These are phyloP conservation scores for Netelia fuscicornis DNA, from an alignment of 2,888 invertebrate species.

Conservation along the genomic window DNA sequence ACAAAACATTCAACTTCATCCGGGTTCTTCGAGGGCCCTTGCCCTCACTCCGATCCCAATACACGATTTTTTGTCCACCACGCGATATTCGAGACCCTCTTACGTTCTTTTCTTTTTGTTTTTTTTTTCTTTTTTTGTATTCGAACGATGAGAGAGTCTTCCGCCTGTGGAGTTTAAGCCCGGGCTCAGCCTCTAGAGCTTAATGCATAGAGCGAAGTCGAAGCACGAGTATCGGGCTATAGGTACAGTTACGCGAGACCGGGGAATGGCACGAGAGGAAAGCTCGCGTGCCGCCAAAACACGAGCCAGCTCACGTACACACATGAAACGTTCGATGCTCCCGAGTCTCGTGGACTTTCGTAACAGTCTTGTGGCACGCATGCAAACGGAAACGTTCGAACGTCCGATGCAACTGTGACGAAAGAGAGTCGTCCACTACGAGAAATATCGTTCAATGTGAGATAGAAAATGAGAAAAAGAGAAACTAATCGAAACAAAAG, in stretches of 20 bases:
- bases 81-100: background rate
- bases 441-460: background rate
- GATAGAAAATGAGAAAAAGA: conserved; percentile 2
- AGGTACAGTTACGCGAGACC: background rate
- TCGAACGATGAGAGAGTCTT: conserved; percentile 32
- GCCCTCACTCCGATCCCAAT: background rate
- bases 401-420: conserved; percentile 25
- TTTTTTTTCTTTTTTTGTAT: conserved; percentile 2
- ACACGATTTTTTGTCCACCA: background rate
- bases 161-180: conserved; percentile 38
- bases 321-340: conserved; percentile 62
- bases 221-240: conserved; percentile 18
- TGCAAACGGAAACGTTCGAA: conserved; percentile 57
- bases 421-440: background rate
- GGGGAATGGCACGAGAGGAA: conserved; percentile 50
- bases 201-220: background rate
- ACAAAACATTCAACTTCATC: no score
- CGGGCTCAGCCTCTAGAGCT: background rate
- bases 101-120: background rate
- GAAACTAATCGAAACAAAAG: conserved; percentile 15
- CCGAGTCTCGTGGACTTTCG: conserved; percentile 30
- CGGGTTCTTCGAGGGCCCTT: no score
- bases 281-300: conserved; percentile 57
- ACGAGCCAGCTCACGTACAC: conserved; percentile 25
- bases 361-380: conserved; percentile 66